These are phyloP conservation scores for Sinhomidia bicolor DNA, from an alignment of 2,888 invertebrate species.

Conservation along the genomic window DNA sequence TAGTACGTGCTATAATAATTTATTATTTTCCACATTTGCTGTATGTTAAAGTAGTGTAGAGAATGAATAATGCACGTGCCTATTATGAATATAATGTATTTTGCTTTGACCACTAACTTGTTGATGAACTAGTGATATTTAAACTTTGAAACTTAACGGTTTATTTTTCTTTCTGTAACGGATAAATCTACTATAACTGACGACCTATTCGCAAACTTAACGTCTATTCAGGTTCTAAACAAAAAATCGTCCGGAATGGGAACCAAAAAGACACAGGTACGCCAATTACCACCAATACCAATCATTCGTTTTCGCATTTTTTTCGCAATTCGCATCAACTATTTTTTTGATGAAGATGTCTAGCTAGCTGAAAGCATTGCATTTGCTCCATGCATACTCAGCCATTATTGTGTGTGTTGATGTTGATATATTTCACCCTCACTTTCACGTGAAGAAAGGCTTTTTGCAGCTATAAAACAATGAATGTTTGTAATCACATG, in stretches of 20 bases:
- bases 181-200: neutral
- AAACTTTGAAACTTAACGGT: neutral
- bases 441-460: neutral
- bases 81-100: no score
- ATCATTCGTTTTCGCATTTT: neutral
- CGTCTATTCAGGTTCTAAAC: conserved; percentile 54
- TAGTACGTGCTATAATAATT: no score
- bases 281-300: conserved; percentile 1
- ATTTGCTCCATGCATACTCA: neutral
- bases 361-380: neutral
- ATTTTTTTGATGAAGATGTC: neutral
- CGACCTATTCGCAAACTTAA: conserved; percentile 17
- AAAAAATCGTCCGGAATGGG: conserved; percentile 62
- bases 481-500: neutral
- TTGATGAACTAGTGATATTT: neutral
- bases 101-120: neutral
- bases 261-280: conserved; percentile 71
- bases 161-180: neutral
- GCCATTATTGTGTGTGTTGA: neutral
- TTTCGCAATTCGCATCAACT: no score
- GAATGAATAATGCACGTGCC: neutral
- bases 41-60: neutral
- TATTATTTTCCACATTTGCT: no score
- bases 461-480: neutral
- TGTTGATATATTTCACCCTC: neutral